These are phyloP conservation scores for Heliocidaris tuberculata DNA, from an alignment of 35 echinoderm and acorn worm species.

Conservation along the genomic window DNA sequence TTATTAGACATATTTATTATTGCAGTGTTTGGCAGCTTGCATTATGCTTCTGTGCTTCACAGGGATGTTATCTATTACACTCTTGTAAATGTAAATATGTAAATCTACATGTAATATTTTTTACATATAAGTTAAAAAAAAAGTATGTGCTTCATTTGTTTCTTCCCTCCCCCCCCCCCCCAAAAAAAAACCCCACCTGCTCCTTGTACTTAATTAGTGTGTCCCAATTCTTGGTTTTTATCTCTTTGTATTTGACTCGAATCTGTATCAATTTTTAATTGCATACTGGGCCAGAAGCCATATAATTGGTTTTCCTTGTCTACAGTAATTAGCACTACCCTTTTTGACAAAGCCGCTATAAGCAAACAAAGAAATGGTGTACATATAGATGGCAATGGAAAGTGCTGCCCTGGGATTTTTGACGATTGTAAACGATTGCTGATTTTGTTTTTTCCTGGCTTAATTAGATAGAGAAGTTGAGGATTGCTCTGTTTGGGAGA, in stretches of 20 bases:
- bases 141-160: too few species aligned
- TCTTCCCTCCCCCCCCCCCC: too few species aligned
- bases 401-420: background rate
- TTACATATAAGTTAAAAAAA: too few species aligned
- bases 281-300: background rate
- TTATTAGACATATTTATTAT: too few species aligned
- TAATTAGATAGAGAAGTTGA: background rate
- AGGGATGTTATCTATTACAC: too few species aligned
- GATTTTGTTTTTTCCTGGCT: conserved; percentile 11
- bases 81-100: too few species aligned
- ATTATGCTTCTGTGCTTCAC: too few species aligned
- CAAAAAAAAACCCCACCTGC: too few species aligned
- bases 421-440: background rate
- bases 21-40: too few species aligned
- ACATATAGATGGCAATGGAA: background rate
- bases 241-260: background rate
- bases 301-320: background rate
- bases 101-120: too few species aligned
- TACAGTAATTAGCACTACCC: conserved; percentile 4
- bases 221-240: background rate
- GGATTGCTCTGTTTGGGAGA: too few species aligned
- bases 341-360: background rate
- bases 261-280: background rate
- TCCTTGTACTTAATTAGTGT: too few species aligned
- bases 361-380: background rate